Evolutionary conservation across 2,888 invertebrate genomes (phyloP).

Genomic region (Brachypalpus laphriformis): DNA sequence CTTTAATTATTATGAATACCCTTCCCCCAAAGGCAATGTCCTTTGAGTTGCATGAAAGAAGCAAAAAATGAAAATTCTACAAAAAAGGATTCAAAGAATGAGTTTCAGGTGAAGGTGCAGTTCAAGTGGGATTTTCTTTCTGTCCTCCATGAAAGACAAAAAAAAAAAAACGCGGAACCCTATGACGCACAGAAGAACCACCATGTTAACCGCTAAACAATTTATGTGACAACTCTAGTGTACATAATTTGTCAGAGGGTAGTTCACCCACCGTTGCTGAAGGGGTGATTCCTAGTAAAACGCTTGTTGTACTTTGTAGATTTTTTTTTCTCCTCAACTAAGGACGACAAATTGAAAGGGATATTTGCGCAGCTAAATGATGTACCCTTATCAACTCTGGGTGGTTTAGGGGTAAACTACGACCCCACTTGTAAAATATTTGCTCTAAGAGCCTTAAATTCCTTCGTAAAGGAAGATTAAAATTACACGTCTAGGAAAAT

Average conservation of each 20-base stretch:
- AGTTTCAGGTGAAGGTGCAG: conserved; percentile 2
- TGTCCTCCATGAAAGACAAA: not conserved
- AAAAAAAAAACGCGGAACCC: conserved; percentile 4
- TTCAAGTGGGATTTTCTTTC: not conserved
- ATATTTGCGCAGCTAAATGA: conserved; percentile 29
- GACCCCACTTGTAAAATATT: not conserved
- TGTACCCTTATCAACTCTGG: not conserved
- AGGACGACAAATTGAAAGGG: conserved; percentile 31
- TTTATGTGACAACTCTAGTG: conserved; percentile 12
- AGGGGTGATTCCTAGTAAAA: not conserved
- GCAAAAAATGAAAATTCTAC: not conserved
- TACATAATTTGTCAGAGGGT: conserved; percentile 23
- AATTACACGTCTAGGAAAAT: not conserved
- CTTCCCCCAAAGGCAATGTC: conserved; percentile 52
- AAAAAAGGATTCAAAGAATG: conserved; percentile 5
- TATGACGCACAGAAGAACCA: not conserved
- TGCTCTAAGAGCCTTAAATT: conserved; percentile 24
- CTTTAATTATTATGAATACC: conserved; percentile 29
- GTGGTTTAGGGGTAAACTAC: not conserved
- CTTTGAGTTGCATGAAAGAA: conserved; percentile 27
- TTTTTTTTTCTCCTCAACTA: not conserved
- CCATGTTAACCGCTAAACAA: not conserved
- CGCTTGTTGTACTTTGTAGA: not conserved
- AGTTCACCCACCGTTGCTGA: not conserved
- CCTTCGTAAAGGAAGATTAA: not conserved